Base-by-base conservation (phyloP, 37 sponge, comb jelly and placozoan genomes). In the Beroe forskalii region DNA sequence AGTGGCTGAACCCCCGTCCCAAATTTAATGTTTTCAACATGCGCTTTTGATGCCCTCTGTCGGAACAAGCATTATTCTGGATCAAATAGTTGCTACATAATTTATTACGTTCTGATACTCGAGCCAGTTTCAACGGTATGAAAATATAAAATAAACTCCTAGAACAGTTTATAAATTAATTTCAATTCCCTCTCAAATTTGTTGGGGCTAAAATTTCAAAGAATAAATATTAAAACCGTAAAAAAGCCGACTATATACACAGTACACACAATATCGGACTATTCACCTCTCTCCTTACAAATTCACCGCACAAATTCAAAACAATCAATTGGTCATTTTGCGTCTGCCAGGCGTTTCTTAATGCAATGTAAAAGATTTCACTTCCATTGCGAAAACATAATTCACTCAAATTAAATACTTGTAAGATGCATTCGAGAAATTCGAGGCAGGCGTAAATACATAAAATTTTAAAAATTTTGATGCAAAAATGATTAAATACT, bases 241-340 rank as follows among this genome's bases (percentile, higher is more conserved):
- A 69, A 69, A n/a, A 69, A 69, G 72, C 72, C 72, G 72, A 69
- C 72, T 69, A 69, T 69, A 69, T 69, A 69, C 72, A 69, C 72
- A 69, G 72, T 69, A 69, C 72, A 69, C 72, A 69, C 72, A 27
- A 30, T n/a, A 64, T 27, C 33, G 38, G 72, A 69, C 72, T 69
- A 48, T 48, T 48, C 55, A 17, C 55, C 55, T 17, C 55, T 6
- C 55, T 48, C 12, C 55, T 48, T 48, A 48, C 55, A 48, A 48
- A 48, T 48, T 12, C 55, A 48, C 6, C 55, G 12, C 12, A 48
- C 55, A 48, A 48, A 48, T 48, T 48, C 55, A 48, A 17, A 48
- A 48, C 55, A 48, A 48, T 48, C n/a, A n/a, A n/a, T n/a, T n/a
- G n/a, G n/a, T n/a, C n/a, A n/a, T n/a, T n/a, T n/a, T n/a, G n/a